Conservation (phyloP, 92 coral and sea anemone genomes). For the Porites cylindrica region DNA sequence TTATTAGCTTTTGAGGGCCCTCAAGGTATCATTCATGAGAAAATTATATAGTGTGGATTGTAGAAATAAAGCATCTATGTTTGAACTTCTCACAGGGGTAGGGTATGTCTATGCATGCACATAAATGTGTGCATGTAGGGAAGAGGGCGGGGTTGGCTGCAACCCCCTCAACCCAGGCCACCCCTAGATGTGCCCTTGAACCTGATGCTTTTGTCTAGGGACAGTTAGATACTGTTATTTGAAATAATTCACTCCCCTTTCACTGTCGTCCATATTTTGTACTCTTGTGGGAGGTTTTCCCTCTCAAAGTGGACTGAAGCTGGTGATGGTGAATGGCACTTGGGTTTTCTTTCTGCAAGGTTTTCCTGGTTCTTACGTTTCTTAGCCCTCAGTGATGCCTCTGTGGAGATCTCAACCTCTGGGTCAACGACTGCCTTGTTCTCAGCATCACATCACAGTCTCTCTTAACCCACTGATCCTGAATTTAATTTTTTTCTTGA, state of each 20-base stretch:
- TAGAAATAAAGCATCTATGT: too few relatives aligned
- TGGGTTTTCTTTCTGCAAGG: slow-evolving; percentile 7
- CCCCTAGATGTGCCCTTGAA: too few relatives aligned
- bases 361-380: slow-evolving; percentile 27
- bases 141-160: too few relatives aligned
- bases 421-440: slow-evolving; percentile 36
- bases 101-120: too few relatives aligned
- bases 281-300: slow-evolving; percentile 34
- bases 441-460: slow-evolving; percentile 22
- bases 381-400: slow-evolving; percentile 1
- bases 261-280: slow-evolving; percentile 21
- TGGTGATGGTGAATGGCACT: slow-evolving; percentile 25
- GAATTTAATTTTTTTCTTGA: slow-evolving; percentile 3
- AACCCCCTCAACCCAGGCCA: too few relatives aligned
- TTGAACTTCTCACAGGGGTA: too few relatives aligned
- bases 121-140: too few relatives aligned
- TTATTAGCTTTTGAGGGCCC: too few relatives aligned
- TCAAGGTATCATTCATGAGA: too few relatives aligned
- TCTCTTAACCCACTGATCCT: slow-evolving; percentile 2
- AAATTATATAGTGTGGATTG: too few relatives aligned
- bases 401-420: not conserved
- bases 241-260: slow-evolving; percentile 5
- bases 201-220: too few relatives aligned
- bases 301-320: slow-evolving; percentile 13
- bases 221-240: not conserved